Evolutionary conservation across 2,888 invertebrate genomes (phyloP), one percentile per base, ranked within the genome.

Genomic region (Ypsolopha sequella): DNA sequence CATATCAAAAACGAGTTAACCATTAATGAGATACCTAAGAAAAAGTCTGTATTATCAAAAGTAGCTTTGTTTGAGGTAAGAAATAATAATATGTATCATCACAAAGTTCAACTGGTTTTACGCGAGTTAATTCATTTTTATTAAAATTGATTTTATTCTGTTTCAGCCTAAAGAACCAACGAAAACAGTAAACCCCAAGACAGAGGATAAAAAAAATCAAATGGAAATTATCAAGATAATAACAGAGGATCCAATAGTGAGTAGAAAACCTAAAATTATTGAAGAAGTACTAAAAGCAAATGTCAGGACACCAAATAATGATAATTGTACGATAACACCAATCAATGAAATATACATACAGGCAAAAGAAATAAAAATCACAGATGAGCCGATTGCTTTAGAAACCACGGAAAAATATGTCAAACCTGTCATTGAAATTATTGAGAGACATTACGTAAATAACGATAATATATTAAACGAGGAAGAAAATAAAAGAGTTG

Each of bases 11-110:
- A 73, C 24, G 24, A 24, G 24, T 24, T 24, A 24, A 24, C 24
- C 2, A 24, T 24, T 24, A 24, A 24, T 14, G 33, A 34, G 10
- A 6, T 35, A 13, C 36, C 47, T 9, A 47, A 47, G 14, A 13
- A 35, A 4, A 36, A 72, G 45, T 69, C 74, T 0, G 70, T 85
- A 1, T 54, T 74, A 33, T 73, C 80, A 0, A 82, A 75, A 62
- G 77, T 85, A 46, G 80, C 82, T 36, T 64, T 82, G 60, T 85
- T 82, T 64, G 84, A 85, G 69, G 84, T 80, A 68, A 75, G 62
- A 57, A n/a, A n/a, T n/a, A n/a, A n/a, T n/a, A n/a, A n/a, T n/a
- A 24, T 24, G 24, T 24, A 3, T 24, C 4, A 24, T 24, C 2
- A 24, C 24, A 24, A 24, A 24, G 4, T 24, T 24, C 24, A 24